Conservation (phyloP, 2,888 invertebrate species). For the Plebejus anna region DNA sequence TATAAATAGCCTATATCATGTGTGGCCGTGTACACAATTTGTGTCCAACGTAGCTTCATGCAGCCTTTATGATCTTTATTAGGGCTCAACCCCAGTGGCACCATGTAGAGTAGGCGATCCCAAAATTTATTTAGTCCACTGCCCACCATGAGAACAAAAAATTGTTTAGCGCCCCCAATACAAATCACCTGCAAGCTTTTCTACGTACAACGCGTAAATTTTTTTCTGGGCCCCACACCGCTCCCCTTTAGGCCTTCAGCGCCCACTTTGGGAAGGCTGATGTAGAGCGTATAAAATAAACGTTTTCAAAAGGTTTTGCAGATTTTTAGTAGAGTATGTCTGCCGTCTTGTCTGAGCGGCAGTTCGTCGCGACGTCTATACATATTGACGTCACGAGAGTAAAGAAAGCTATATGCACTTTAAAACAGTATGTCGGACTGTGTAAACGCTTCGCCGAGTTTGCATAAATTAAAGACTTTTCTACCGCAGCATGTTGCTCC, state of each 20-base stretch:
- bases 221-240: no score
- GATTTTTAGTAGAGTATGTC: not conserved
- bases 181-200: no score
- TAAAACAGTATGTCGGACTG: slow-evolving; percentile 2
- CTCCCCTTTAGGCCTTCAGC: no score
- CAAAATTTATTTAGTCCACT: no score
- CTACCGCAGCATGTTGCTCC: slow-evolving; percentile 12
- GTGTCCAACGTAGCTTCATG: not conserved
- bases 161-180: no score
- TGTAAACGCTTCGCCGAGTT: slow-evolving; percentile 15
- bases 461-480: slow-evolving; percentile 18
- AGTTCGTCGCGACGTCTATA: not conserved
- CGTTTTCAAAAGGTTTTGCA: not conserved
- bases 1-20: slow-evolving; percentile 44
- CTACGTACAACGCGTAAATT: no score
- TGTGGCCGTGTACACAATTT: slow-evolving; percentile 31
- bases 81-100: not conserved
- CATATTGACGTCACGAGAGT: slow-evolving; percentile 10
- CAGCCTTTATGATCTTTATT: not conserved
- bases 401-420: slow-evolving; percentile 3
- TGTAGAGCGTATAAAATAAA: not conserved
- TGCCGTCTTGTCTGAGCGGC: not conserved
- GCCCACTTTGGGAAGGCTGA: no score
- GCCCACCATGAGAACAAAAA: no score
- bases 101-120: not conserved